Evolutionary conservation across 1,140 invertebrate genomes (phyloP).

Genomic region (Thaumetopoea pityocampa): DNA sequence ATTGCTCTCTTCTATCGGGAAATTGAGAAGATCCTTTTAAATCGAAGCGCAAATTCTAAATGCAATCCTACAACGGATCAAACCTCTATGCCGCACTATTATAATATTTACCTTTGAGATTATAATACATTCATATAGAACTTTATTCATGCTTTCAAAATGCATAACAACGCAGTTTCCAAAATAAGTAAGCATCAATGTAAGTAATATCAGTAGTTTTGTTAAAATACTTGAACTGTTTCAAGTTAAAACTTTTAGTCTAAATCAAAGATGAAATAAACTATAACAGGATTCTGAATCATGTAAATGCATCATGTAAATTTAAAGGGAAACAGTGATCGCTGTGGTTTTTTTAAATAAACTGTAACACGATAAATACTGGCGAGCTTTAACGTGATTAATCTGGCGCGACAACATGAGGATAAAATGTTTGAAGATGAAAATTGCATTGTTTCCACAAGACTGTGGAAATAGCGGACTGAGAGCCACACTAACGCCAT

Average conservation of each 20-base stretch:
- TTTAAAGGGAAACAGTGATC: neutral
- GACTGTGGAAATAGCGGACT: slow-evolving; percentile 26
- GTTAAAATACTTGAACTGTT: too few relatives aligned
- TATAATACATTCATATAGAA: too few relatives aligned
- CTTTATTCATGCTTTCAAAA: too few relatives aligned
- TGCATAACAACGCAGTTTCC: too few relatives aligned
- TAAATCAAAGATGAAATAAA: too few relatives aligned
- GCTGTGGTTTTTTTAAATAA: slow-evolving; percentile 1
- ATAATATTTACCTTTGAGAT: too few relatives aligned
- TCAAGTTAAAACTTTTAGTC: too few relatives aligned
- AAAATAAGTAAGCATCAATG: too few relatives aligned
- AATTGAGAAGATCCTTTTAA: slow-evolving; percentile 46
- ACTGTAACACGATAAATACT: slow-evolving; percentile 4
- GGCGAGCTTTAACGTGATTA: slow-evolving; percentile 31
- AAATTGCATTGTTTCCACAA: slow-evolving; percentile 32
- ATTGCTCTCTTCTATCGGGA: slow-evolving; percentile 40
- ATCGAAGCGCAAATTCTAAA: slow-evolving; percentile 24
- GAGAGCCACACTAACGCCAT: slow-evolving; percentile 22
- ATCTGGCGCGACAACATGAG: slow-evolving; percentile 25
- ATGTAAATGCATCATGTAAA: slow-evolving; percentile 2
- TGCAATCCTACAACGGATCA: slow-evolving; percentile 11
- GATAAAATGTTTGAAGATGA: slow-evolving; percentile 37
- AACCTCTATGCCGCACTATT: slow-evolving; percentile 5
- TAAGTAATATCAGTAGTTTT: too few relatives aligned
- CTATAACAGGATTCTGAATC: neutral